Conservation (phyloP, 2,888 invertebrate genomes). For the Perizoma flavofasciatum region DNA sequence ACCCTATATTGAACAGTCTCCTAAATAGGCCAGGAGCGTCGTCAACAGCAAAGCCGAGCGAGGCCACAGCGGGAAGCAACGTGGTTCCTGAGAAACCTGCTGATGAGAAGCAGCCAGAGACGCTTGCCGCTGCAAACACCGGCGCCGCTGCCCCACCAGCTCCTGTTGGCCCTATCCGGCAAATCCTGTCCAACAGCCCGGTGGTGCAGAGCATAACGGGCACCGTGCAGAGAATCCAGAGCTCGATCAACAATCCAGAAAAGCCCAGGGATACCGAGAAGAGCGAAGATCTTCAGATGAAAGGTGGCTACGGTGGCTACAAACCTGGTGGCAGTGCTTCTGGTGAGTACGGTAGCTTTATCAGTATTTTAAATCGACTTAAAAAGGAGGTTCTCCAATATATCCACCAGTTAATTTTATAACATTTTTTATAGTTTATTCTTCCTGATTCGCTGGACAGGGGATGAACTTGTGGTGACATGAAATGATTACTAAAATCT, state of each 20-base stretch:
- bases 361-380: too few relatives aligned
- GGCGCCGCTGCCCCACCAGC: slow-evolving; percentile 25
- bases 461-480: too few relatives aligned
- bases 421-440: too few relatives aligned
- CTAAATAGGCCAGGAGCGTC: not conserved
- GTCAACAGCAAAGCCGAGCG: not conserved
- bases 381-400: too few relatives aligned
- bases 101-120: slow-evolving; percentile 16
- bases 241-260: slow-evolving; percentile 50
- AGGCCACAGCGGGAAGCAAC: slow-evolving; percentile 8
- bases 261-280: slow-evolving; percentile 52
- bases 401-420: too few relatives aligned
- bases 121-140: slow-evolving; percentile 6
- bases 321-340: slow-evolving; percentile 20
- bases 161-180: slow-evolving; percentile 50
- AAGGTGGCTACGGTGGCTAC: slow-evolving; percentile 37
- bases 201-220: slow-evolving; percentile 46
- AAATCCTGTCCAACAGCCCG: slow-evolving; percentile 55
- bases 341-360: slow-evolving; percentile 29
- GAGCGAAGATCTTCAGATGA: slow-evolving; percentile 40
- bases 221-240: slow-evolving; percentile 46
- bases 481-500: too few relatives aligned
- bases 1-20: not conserved
- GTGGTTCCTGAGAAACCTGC: slow-evolving; percentile 14
- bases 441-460: too few relatives aligned